These are phyloP conservation scores for Pemphigus obesinymphae DNA, from an alignment of 1,140 invertebrate species.

Conservation along the genomic window DNA sequence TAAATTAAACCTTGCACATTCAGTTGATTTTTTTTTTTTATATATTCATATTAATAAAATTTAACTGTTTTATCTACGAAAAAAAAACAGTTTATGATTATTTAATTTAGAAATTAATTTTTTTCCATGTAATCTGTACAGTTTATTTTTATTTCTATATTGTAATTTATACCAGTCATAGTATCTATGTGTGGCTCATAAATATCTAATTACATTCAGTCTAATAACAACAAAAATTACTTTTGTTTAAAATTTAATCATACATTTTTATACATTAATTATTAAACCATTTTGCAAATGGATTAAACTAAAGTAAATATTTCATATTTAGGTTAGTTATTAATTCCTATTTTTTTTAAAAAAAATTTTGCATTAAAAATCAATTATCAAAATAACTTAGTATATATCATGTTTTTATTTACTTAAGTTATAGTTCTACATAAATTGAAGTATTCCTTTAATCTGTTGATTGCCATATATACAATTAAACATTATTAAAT, in stretches of 20 bases:
- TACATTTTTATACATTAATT: neutral
- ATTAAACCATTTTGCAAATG: neutral
- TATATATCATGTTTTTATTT: too few relatives aligned
- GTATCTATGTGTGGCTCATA: constrained; percentile 8
- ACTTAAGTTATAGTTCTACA: too few relatives aligned
- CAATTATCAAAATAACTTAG: neutral
- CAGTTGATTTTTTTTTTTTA: constrained; percentile 7
- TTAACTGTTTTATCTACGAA: constrained; percentile 17
- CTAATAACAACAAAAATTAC: neutral
- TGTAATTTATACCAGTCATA: constrained; percentile 28
- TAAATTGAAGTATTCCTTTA: too few relatives aligned
- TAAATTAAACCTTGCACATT: constrained; percentile 21
- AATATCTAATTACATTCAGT: neutral
- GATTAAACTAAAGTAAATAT: neutral
- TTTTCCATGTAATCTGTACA: constrained; percentile 10
- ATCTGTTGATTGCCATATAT: too few relatives aligned
- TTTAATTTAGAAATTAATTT: neutral
- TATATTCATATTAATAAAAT: neutral
- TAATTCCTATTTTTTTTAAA: neutral
- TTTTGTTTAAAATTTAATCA: neutral
- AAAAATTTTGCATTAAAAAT: constrained; percentile 17
- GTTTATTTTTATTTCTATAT: constrained; percentile 19
- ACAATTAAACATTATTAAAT: too few relatives aligned
- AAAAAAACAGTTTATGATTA: neutral
- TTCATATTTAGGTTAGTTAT: neutral